These are phyloP conservation scores for Embidobia sp. DNA, from an alignment of 2,888 invertebrate genomes.

Conservation along the genomic window DNA sequence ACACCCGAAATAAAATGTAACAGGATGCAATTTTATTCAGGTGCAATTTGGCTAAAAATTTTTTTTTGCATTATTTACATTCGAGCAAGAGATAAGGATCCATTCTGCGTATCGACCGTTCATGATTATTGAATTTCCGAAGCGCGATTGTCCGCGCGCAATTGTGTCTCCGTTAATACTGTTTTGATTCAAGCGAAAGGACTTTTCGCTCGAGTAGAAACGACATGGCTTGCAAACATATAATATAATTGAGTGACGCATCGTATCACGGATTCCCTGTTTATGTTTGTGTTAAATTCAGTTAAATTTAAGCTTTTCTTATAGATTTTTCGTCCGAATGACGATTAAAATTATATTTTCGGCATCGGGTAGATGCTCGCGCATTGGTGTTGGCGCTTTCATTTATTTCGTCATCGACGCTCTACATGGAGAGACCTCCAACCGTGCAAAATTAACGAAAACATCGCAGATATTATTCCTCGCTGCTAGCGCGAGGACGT, in stretches of 20 bases:
- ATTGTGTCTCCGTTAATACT: slow-evolving; percentile 9
- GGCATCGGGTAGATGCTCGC: slow-evolving; percentile 7
- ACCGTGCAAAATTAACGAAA: slow-evolving; percentile 63
- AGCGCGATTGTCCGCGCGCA: slow-evolving; percentile 31
- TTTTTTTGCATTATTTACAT: slow-evolving; percentile 33
- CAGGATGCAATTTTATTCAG: no score
- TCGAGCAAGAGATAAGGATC: slow-evolving; percentile 16
- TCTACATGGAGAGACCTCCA: slow-evolving; percentile 68
- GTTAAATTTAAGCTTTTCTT: slow-evolving; percentile 13
- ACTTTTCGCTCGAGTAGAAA: slow-evolving; percentile 31
- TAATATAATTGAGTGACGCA: slow-evolving; percentile 38
- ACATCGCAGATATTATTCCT: no score
- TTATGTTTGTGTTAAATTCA: slow-evolving; percentile 14
- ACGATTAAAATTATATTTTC: slow-evolving; percentile 12
- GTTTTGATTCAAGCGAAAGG: slow-evolving; percentile 14
- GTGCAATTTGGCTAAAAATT: no score
- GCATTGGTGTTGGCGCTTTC: slow-evolving; percentile 53
- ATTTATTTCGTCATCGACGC: slow-evolving; percentile 67
- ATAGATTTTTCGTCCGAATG: slow-evolving; percentile 17
- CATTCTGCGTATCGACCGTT: slow-evolving; percentile 9
- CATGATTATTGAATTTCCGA: slow-evolving; percentile 6
- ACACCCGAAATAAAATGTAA: no score
- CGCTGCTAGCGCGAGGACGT: no score
- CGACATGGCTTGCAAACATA: slow-evolving; percentile 20
- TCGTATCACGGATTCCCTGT: slow-evolving; percentile 55